Percentiles rank a stretch among this genome's conserved stretches.
phyloP scores from a whole-genome alignment of 2,888 invertebrate genomes.

The Drosophila cognata region DNA sequence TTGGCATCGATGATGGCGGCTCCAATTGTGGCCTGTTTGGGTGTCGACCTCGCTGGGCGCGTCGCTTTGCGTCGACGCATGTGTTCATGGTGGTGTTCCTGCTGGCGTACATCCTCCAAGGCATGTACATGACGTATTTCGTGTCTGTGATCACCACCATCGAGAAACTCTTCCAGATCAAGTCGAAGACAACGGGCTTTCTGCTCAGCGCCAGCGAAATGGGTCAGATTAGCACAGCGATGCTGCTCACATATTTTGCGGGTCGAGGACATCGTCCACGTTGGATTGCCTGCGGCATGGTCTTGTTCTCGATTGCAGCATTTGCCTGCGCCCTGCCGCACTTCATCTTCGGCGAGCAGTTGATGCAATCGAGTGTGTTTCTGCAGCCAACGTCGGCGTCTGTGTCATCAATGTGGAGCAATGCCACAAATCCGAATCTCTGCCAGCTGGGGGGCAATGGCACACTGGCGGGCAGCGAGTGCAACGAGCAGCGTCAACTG shows the following conservation, averaged over 20 bases:
- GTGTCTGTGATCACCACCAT: slow-evolving; percentile 97
- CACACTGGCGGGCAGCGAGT: slow-evolving; percentile 82
- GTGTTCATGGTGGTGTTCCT: slow-evolving; percentile 95
- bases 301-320: slow-evolving; percentile 93
- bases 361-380: slow-evolving; percentile 85
- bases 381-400: slow-evolving; percentile 58
- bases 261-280: slow-evolving; percentile 96
- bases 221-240: slow-evolving; percentile 95
- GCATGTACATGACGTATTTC: slow-evolving; percentile 97
- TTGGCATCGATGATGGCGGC: slow-evolving; percentile 72
- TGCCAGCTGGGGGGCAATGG: slow-evolving; percentile 68
- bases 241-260: slow-evolving; percentile 94
- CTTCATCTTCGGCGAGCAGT: slow-evolving; percentile 91
- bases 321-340: slow-evolving; percentile 95
- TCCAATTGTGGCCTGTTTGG: slow-evolving; percentile 91
- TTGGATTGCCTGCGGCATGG: slow-evolving; percentile 97
- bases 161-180: slow-evolving; percentile 96
- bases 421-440: slow-evolving; percentile 73
- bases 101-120: slow-evolving; percentile 93
- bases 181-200: slow-evolving; percentile 95
- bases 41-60: slow-evolving; percentile 90
- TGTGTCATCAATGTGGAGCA: slow-evolving; percentile 44
- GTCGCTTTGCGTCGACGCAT: slow-evolving; percentile 93
- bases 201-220: slow-evolving; percentile 96
- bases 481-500: slow-evolving; percentile 88